Conservation (phyloP, 1,140 invertebrate genomes). For the Magallana gigas region DNA sequence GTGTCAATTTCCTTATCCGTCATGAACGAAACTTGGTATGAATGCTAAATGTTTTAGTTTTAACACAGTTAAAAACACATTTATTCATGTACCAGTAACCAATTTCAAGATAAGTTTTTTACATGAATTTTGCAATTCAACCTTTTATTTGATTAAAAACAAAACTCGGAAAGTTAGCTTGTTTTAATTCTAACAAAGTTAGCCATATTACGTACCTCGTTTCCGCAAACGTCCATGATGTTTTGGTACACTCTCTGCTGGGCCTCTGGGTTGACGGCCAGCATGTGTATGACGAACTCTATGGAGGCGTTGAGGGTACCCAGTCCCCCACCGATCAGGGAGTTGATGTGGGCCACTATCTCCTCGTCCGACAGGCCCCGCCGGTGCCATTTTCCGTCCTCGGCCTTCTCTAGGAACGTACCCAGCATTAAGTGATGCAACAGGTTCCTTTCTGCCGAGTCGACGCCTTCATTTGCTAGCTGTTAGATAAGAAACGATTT, state of each 20-base stretch:
- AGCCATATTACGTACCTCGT: conserved; percentile 31
- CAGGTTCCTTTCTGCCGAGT: conserved; percentile 18
- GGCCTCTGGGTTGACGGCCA: conserved; percentile 59
- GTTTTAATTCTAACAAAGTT: too few species aligned
- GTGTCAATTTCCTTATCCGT: too few species aligned
- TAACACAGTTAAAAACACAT: too few species aligned
- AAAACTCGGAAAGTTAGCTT: too few species aligned
- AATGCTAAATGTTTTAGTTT: too few species aligned
- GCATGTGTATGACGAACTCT: conserved; percentile 63
- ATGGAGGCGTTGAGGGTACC: conserved; percentile 62
- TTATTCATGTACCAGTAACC: neutral
- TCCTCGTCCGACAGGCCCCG: conserved; percentile 64
- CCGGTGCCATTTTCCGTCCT: conserved; percentile 54
- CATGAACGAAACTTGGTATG: too few species aligned
- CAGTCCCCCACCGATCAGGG: conserved; percentile 65
- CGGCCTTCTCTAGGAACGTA: conserved; percentile 40
- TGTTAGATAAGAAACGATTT: neutral
- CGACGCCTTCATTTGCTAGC: neutral
- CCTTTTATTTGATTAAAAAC: too few species aligned
- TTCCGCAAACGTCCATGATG: conserved; percentile 48
- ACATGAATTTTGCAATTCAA: too few species aligned
- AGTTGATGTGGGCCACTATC: conserved; percentile 63
- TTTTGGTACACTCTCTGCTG: conserved; percentile 51
- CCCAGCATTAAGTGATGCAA: conserved; percentile 46
- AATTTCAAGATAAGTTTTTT: too few species aligned